Conservation (phyloP, 2,888 invertebrate genomes). For the Drosophila mercatorum region DNA sequence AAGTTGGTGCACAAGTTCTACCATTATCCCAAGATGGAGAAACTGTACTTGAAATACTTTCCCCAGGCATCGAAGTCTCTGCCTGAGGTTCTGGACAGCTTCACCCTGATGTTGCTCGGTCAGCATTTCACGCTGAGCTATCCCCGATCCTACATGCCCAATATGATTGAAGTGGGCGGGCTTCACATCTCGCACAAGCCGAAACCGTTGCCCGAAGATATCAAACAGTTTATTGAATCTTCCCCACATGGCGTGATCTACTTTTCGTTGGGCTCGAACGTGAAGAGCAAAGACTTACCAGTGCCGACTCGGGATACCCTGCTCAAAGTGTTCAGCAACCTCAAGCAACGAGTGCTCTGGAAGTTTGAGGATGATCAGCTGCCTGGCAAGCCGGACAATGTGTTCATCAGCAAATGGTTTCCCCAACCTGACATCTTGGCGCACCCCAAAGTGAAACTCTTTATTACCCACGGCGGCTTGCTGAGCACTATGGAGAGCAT, state of each 20-base stretch:
- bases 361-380: constrained; percentile 83
- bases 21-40: constrained; percentile 71
- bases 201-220: constrained; percentile 74
- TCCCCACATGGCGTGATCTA: constrained; percentile 84
- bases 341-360: constrained; percentile 83
- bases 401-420: constrained; percentile 82
- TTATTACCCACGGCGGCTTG: constrained; percentile 86
- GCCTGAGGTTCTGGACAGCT: constrained; percentile 66
- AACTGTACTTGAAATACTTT: constrained; percentile 67
- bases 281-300: constrained; percentile 74
- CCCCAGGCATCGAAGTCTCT: constrained; percentile 64
- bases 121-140: constrained; percentile 78
- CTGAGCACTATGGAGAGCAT: constrained; percentile 85
- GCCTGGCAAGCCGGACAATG: constrained; percentile 76
- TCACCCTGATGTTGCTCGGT: constrained; percentile 80
- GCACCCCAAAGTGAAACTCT: constrained; percentile 85
- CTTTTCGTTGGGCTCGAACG: constrained; percentile 85
- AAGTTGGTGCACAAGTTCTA: constrained; percentile 47
- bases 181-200: constrained; percentile 76
- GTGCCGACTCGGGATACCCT: constrained; percentile 58
- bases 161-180: constrained; percentile 83
- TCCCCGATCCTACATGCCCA: constrained; percentile 80
- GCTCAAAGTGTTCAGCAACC: constrained; percentile 48
- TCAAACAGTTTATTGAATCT: constrained; percentile 82
- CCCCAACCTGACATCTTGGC: constrained; percentile 84